Evolutionary conservation across 2,888 invertebrate species (phyloP), one percentile per base, ranked within the genome.

Genomic region (Zygaena filipendulae): DNA sequence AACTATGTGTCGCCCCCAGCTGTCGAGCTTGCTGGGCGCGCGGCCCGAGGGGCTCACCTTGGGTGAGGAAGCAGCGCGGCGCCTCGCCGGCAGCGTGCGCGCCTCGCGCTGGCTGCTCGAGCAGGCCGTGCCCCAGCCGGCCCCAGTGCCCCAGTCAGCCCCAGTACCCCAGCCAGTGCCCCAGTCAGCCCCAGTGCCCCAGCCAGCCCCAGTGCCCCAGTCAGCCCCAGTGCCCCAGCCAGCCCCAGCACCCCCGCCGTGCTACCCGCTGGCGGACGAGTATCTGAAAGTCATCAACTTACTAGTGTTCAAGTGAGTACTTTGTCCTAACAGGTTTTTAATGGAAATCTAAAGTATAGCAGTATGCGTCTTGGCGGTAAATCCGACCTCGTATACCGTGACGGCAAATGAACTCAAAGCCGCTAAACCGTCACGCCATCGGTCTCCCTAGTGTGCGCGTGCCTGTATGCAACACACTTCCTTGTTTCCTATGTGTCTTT

Each of bases 181-280:
- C n/a, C 6, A 19, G 2, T 33, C n/a, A n/a, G n/a, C n/a, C n/a
- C n/a, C n/a, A n/a, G n/a, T n/a, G n/a, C n/a, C 16, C 4, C 5
- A 7, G 16, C 16, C 5, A 7, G 16, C 5, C 16, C n/a, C n/a
- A n/a, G n/a, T n/a, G n/a, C n/a, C n/a, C n/a, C 6, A 19, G 2
- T 33, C 41, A 1, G 8, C 27, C 11, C 67, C 68, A 64, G 35
- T 63, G 2, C 25, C 67, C 25, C 35, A 35, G 3, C 57, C 59
- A 32, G 42, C 42, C 6, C 19, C 27, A 2, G 36, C 30, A 0
- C 12, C 13, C 0, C 24, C 2, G 2, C 60, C 60, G 0, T 72
- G 72, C 36, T 71, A 60, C 30, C 13, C 61, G 3, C 34, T 70
- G 3, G 49, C 55, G 0, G 67, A 71, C 31, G 67, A 70, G 19